Evolutionary conservation across 2,113 vertebrate genomes (phyloP), one percentile per base, ranked within the genome.

Genomic region (Rhinolophus sinicus): DNA sequence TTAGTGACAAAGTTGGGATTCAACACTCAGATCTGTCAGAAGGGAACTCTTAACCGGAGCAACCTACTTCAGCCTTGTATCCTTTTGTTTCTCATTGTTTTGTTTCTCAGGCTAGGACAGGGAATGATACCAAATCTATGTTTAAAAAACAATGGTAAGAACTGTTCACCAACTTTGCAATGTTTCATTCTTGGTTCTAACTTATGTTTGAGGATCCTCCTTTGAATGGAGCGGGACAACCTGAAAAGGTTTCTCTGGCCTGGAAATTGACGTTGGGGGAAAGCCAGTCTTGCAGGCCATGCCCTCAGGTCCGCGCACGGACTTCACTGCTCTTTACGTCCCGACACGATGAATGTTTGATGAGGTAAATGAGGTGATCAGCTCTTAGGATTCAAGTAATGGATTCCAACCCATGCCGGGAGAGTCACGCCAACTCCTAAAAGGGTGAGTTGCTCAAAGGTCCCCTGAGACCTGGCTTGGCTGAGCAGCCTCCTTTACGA

Each of bases 281-380:
- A 54, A 67, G 82, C 7, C 10, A 0, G 11, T 13, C 75, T 9
- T 9, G 22, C 0, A 26, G 0, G 0, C 26, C 19, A 8, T 0
- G 18, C 54, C 54, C 30, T 26, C 44, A 4, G 4, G 54, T 4
- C 47, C 2, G 2, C 0, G 60, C 1, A 0, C 1, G 1, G 50
- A 33, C 84, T 6, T 81, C 11, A 0, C 21, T 6, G 38, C 38
- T 14, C 52, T 4, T 14, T 15, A 60, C 0, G 6, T 54, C n/a
- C 18, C 65, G 26, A 47, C 21, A 40, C 0, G 6, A 84, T 56
- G 75, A 54, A 77, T 75, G 88, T 70, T 85, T 88, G 81, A 95
- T 70, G 83, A 83, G 35, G n/a, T 35, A 30, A 65, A 58, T 3
- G 15, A 33, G 58, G 33, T 30, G 72, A 69, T 6, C 56, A 85